A percentile compares a stretch with the other conserved stretches of the same genome.
Conservation (phyloP, 2,797 vertebrate genomes). For the Cuniculus paca region DNA sequence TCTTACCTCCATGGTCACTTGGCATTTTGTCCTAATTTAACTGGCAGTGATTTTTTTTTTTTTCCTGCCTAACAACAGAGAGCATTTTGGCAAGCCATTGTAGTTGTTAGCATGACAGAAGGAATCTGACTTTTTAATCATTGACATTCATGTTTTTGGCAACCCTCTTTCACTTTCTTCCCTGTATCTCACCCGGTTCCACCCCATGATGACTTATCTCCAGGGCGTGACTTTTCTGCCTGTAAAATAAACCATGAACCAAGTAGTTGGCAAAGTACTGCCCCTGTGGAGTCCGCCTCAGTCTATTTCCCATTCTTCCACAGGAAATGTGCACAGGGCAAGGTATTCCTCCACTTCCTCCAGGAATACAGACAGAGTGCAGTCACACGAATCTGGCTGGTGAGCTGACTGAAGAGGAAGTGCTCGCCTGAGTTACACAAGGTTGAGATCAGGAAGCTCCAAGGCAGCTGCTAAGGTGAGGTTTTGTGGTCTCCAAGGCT, state of each 20-base stretch:
- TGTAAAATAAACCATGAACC: background rate
- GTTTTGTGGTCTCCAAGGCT: background rate
- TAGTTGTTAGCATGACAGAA: background rate
- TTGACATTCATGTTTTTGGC: background rate
- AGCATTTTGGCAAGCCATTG: background rate
- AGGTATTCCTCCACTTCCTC: background rate
- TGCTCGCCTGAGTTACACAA: background rate
- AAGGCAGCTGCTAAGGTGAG: background rate
- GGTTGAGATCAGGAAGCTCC: background rate
- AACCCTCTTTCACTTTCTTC: background rate
- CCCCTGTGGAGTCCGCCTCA: background rate
- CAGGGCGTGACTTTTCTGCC: background rate
- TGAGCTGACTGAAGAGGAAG: background rate
- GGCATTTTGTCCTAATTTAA: slow-evolving; percentile 8
- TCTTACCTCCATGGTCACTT: background rate
- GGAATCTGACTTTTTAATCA: background rate
- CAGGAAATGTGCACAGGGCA: background rate
- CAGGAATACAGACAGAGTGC: background rate
- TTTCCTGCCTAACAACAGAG: background rate
- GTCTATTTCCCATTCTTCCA: background rate
- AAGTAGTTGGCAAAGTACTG: background rate
- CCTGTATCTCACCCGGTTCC: background rate
- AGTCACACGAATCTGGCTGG: background rate
- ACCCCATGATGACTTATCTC: background rate
- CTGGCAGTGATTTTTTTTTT: background rate